Percentiles rank a stretch among this genome's conserved stretches.
Conservation (phyloP, 2,113 vertebrate genomes). For the Clarias magur region DNA sequence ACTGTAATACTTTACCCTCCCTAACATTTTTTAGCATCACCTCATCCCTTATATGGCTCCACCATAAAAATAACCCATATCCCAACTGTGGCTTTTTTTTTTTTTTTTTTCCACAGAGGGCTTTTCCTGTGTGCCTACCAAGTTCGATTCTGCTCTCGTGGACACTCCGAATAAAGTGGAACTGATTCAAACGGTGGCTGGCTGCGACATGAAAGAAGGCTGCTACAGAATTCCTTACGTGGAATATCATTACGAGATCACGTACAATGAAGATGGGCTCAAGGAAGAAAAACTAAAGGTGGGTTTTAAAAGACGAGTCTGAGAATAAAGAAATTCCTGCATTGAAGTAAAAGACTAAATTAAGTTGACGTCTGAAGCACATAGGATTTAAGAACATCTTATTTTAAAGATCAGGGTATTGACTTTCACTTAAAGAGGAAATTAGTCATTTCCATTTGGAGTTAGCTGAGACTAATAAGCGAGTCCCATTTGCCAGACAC, state of each 20-base stretch:
- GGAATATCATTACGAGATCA: constrained; percentile 71
- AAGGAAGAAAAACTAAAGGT: constrained; percentile 73
- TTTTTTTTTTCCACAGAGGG: constrained; percentile 62
- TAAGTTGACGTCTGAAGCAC: not conserved
- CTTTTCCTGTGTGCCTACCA: constrained; percentile 73
- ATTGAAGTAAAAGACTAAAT: not conserved
- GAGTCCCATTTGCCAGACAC: constrained; percentile 60
- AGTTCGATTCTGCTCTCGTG: constrained; percentile 71
- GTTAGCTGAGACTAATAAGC: constrained; percentile 63
- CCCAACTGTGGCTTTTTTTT: not conserved
- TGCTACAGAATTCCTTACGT: constrained; percentile 69
- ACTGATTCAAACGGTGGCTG: constrained; percentile 63
- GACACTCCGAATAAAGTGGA: constrained; percentile 69
- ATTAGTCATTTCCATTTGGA: constrained; percentile 50
- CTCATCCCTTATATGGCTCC: not conserved
- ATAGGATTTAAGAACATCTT: not conserved
- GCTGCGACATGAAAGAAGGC: constrained; percentile 71
- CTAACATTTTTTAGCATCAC: not conserved
- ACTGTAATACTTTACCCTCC: not conserved
- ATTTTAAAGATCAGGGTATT: not conserved
- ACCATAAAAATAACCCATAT: not conserved
- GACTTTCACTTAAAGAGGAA: constrained; percentile 56
- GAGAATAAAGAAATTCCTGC: not conserved
- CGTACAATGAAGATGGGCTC: constrained; percentile 60
- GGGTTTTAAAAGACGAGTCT: constrained; percentile 24